These are phyloP conservation scores for Temnothorax unifasciatus DNA, from an alignment of 2,888 invertebrate genomes.

Conservation along the genomic window DNA sequence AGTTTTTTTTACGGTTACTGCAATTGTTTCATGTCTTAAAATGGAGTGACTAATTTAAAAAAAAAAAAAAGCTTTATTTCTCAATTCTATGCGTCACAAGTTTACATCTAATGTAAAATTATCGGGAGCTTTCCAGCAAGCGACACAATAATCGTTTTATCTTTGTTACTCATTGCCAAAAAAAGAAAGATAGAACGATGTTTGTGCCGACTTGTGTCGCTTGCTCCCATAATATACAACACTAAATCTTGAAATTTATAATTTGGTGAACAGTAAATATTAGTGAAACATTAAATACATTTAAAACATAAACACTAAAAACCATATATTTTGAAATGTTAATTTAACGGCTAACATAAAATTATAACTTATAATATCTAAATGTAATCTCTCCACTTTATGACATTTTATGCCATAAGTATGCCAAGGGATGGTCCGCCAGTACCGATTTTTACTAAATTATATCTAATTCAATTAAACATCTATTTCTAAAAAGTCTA, in stretches of 20 bases:
- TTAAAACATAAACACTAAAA: slow-evolving; percentile 11
- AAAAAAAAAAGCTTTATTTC: slow-evolving; percentile 38
- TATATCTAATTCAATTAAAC: slow-evolving; percentile 11
- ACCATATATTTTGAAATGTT: slow-evolving; percentile 12
- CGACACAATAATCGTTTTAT: no score
- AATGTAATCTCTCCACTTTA: slow-evolving; percentile 73
- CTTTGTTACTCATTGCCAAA: no score
- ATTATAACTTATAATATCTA: slow-evolving; percentile 23
- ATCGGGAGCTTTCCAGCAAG: no score
- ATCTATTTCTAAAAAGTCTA: slow-evolving; percentile 10
- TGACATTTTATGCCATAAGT: slow-evolving; percentile 39
- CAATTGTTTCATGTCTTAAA: slow-evolving; percentile 60
- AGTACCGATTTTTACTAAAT: slow-evolving; percentile 42
- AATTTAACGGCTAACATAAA: neutral
- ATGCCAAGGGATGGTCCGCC: slow-evolving; percentile 71
- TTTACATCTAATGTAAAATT: slow-evolving; percentile 44
- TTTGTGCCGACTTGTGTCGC: no score
- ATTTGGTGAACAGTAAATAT: slow-evolving; percentile 28
- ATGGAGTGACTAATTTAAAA: slow-evolving; percentile 66
- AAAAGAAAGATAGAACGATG: no score
- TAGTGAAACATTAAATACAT: slow-evolving; percentile 40
- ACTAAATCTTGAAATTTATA: slow-evolving; percentile 36
- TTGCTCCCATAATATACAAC: slow-evolving; percentile 9
- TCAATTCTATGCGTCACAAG: neutral
- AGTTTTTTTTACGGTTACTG: neutral